Evolutionary conservation across 2,113 vertebrate species (phyloP), one percentile per base, ranked within the genome.

Genomic region (Clarias gariepinus): DNA sequence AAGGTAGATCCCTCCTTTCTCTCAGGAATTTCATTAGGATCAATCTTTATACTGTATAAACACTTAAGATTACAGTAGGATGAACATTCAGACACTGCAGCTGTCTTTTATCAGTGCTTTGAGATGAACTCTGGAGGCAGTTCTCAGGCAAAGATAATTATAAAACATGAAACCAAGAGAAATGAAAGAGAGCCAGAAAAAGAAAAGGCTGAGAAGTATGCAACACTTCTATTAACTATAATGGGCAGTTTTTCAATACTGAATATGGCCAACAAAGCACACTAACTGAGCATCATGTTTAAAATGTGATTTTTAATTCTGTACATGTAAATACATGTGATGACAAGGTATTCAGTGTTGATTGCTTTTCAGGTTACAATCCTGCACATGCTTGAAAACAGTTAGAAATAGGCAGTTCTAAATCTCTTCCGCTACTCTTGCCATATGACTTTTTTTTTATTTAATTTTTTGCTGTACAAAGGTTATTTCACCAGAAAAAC

Each of bases 291-390:
- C 88, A 89, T 89, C 83, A 41, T 90, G 88, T 93, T 94, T 93
- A 93, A 94, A 95, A 93, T 84, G 63, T 87, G 85, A 91, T 92
- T 92, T 92, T 93, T 91, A 90, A 94, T 94, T 94, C 93, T 95
- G 94, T 95, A 95, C 93, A 95, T 88, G 91, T 94, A 92, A 81
- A 93, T 93, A 94, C 93, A 94, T 93, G 94, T 90, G 92, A 94
- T 92, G 94, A 93, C 93, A 92, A 81, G 85, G 81, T 60, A 10
- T 58, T 90, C 91, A 91, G 88, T 92, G 90, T 81, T 84, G 84
- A 90, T 89, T 86, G 90, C 88, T 89, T 89, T 80, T 90, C 84
- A 84, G 83, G 90, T 88, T 89, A 91, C 88, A 91, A 92, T 88
- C 88, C 81, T 79, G 47, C 58, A 88, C 80, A 85, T 88, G 87